Base-by-base conservation (phyloP, 2,113 vertebrate genomes). In the Etheostoma spectabile region DNA sequence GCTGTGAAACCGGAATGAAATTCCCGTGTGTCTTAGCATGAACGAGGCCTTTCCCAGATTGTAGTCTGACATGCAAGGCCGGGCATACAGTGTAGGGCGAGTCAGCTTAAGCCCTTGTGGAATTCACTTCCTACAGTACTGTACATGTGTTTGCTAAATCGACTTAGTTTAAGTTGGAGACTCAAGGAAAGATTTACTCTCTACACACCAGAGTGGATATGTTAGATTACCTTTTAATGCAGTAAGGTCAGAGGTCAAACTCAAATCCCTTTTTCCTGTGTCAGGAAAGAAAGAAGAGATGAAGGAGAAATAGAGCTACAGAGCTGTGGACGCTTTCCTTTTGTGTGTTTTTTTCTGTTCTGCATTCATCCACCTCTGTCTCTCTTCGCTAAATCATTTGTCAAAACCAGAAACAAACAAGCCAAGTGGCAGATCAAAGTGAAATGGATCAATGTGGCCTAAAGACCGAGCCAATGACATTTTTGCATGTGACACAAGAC, bases 1-100 rank as follows among this genome's bases (percentile, higher is more conserved):
- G 53, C 62, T 81, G 77, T 69, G 79, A 70, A 81, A 77, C 4
- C 67, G 38, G 51, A 76, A 74, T 71, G 62, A 81, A 79, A 49
- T 27, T 72, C 70, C 53, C 3, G 8, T 38, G 69, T 27, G 66
- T 22, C 46, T 77, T 66, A 18, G 63, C 61, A 52, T 21, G 79
- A 67, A 62, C 63, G 57, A 33, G 59, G 57, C 75, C 30, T 59
- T 64, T 24, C 38, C 56, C 71, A 53, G 59, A 59, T 35, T 22
- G 8, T 35, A 70, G 19, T 61, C 67, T 70, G 60, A 75, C 70
- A 64, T 49, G 60, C 45, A 46, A 66, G 35, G 35, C 10, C 15
- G 12, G 12, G 15, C 52, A 49, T 19, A 35, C 8, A 14, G 8
- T 18, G 0, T 2, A 35, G 19, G 45, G 61, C 4, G 14, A 53